phyloP scores from a whole-genome alignment of 1,140 invertebrate species.

The Antheraea pernyi region DNA sequence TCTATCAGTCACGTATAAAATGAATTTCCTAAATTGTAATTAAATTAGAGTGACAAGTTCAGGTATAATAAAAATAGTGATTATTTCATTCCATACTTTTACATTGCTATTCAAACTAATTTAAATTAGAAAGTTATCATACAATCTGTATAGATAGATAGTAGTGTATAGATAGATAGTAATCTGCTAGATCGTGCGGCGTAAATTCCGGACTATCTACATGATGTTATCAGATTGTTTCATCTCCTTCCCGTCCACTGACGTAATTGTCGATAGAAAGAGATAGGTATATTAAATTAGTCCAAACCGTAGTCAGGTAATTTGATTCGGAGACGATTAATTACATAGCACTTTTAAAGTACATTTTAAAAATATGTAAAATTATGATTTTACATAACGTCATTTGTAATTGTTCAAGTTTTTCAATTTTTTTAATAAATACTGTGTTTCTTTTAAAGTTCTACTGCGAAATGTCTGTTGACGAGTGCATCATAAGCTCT shows the following conservation, averaged over 20 bases:
- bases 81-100: background rate
- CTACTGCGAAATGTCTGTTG: too few relatives aligned
- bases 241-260: constrained; percentile 6
- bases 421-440: too few relatives aligned
- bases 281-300: constrained; percentile 2
- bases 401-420: too few relatives aligned
- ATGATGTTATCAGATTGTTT: constrained; percentile 10
- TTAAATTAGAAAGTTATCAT: constrained; percentile 15
- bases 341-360: background rate
- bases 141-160: constrained; percentile 20
- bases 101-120: background rate
- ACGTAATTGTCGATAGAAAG: background rate
- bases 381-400: too few relatives aligned
- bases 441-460: too few relatives aligned
- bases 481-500: too few relatives aligned
- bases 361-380: too few relatives aligned
- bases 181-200: constrained; percentile 20
- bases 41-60: too few relatives aligned
- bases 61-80: too few relatives aligned
- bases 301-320: background rate
- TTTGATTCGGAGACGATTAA: background rate
- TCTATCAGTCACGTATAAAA: too few relatives aligned
- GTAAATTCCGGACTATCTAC: constrained; percentile 18
- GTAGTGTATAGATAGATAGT: constrained; percentile 16
- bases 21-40: too few relatives aligned